A percentile compares a stretch with the other conserved stretches of the same genome.
phyloP scores from a whole-genome alignment of 2,113 vertebrate genomes.

The Vidua chalybeata region DNA sequence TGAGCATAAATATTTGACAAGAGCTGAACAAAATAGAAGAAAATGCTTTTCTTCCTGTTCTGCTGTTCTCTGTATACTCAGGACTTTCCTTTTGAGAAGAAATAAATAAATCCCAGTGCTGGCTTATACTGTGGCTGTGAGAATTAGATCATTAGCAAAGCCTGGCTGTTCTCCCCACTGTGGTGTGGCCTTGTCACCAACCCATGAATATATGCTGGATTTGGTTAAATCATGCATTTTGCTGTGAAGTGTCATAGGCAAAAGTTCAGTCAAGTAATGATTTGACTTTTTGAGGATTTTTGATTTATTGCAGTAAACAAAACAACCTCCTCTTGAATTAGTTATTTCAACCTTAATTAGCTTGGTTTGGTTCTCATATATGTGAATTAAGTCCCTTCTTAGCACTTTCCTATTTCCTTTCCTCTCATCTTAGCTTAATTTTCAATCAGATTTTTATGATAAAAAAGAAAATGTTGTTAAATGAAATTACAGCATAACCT shows the following conservation, averaged over 20 bases:
- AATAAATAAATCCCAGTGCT: conserved; percentile 44
- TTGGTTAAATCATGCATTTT: neutral
- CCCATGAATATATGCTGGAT: neutral
- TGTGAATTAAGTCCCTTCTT: neutral
- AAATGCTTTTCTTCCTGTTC: conserved; percentile 26
- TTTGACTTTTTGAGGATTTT: neutral
- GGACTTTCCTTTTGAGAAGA: conserved; percentile 36
- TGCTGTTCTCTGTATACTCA: conserved; percentile 50
- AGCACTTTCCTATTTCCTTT: neutral
- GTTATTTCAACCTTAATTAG: neutral
- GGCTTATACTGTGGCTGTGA: conserved; percentile 9
- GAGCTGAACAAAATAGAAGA: conserved; percentile 1
- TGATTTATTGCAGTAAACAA: neutral
- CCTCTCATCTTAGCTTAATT: neutral
- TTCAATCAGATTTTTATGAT: neutral
- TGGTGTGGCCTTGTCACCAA: neutral
- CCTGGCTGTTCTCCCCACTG: neutral
- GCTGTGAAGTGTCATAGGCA: neutral
- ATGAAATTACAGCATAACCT: neutral
- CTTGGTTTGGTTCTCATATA: neutral
- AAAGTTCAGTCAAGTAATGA: neutral
- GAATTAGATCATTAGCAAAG: conserved; percentile 36
- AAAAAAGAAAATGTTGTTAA: neutral
- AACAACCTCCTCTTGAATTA: neutral
- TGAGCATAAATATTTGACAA: neutral